Base-by-base conservation (phyloP, 2,888 invertebrate genomes). In the Eulithis testata region DNA sequence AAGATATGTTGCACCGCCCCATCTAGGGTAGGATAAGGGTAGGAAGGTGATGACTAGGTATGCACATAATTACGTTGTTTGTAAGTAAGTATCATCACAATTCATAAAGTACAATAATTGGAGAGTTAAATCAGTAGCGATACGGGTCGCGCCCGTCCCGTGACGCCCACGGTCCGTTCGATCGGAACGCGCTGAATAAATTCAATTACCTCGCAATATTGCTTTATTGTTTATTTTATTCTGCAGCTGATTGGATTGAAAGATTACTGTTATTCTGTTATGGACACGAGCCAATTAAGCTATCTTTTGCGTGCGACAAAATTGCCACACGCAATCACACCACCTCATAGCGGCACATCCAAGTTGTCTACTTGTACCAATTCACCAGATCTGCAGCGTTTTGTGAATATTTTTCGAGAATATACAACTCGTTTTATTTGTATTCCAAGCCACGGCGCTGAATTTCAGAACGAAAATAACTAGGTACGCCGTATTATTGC, bases 131-230 rank as follows among this genome's bases (percentile, higher is more conserved):
- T 31, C 5, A 31, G 31, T 31, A 31, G 31, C 31, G 31, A 31
- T 31, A 31, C 21, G 21, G 21, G 1, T 21, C 37, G 37, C 37
- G 6, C 2, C 37, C 37, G 37, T 8, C 21, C 1, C 21, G 21
- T n/a, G 40, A 3, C 3, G 14, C 50, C 51, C 51, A 27, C 45
- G n/a, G 52, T 9, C n/a, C 59, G 59, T 21, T 52, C 27, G 45
- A 52, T 53, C 40, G 59, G 27, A 31, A 27, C 49, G 45, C 27
- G 14, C 21, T 27, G 44, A 62, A 62, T 66, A 57, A 56, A 63
- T 60, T 66, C 43, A 66, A 63, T 62, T 66, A 66, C 55, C 55
- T 49, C 63, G 27, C 60, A 54, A 60, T 53, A 53, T 64, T 55
- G 50, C 50, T 60, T 54, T 55, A 62, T 66, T 65, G 50, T 65